phyloP scores from a whole-genome alignment of 2,888 invertebrate species.

The Drosophila eohydei region DNA sequence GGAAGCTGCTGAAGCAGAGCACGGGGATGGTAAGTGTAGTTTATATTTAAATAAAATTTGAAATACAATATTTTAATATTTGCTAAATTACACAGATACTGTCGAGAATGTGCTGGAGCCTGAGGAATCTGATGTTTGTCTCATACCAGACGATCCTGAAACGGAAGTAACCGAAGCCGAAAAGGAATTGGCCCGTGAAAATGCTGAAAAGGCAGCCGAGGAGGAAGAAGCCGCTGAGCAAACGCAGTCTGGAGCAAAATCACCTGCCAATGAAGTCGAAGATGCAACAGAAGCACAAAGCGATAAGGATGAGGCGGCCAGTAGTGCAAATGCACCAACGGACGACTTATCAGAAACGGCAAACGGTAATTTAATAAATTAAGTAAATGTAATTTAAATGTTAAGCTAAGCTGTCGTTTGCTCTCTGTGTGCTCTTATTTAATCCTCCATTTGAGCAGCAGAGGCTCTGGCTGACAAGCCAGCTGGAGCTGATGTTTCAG shows the following conservation, averaged over 20 bases:
- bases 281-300: constrained; percentile 23
- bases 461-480: constrained; percentile 74
- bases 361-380: constrained; percentile 51
- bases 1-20: constrained; percentile 49
- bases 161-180: constrained; percentile 88
- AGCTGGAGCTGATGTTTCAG: constrained; percentile 68
- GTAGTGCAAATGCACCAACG: constrained; percentile 11
- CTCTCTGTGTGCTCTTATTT: constrained; percentile 19
- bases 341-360: constrained; percentile 39
- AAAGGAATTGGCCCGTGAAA: constrained; percentile 86
- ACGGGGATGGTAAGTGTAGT: constrained; percentile 66
- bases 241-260: constrained; percentile 45
- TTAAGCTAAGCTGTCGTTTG: constrained; percentile 27
- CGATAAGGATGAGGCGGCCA: constrained; percentile 27
- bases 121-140: constrained; percentile 89
- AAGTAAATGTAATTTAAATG: not conserved
- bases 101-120: constrained; percentile 85
- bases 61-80: not conserved
- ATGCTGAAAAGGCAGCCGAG: constrained; percentile 82
- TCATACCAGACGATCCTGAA: constrained; percentile 89
- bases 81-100: constrained; percentile 72
- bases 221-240: constrained; percentile 66
- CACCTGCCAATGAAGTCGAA: constrained; percentile 29
- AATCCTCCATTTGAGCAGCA: constrained; percentile 50
- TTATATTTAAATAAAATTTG: not conserved